Percentiles rank a stretch among this genome's conserved stretches.
Conservation (phyloP, 2,113 vertebrate species). For the Helogale parvula region DNA sequence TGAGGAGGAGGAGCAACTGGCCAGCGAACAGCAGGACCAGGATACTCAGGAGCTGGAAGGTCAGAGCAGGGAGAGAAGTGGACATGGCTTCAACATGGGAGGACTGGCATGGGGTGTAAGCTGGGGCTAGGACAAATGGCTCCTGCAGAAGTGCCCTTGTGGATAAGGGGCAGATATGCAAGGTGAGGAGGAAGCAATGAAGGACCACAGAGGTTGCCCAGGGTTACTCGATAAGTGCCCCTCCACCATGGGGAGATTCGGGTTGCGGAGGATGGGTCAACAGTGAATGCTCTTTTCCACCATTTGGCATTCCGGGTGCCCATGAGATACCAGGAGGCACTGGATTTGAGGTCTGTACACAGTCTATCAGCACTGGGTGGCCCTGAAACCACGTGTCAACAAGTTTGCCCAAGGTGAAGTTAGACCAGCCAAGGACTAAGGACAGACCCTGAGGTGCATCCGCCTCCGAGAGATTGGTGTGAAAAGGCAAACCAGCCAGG, state of each 20-base stretch:
- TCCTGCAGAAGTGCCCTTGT: accelerated
- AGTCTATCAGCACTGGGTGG: neutral
- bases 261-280: neutral
- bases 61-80: neutral
- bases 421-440: neutral
- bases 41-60: neutral
- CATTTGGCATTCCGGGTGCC: neutral
- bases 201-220: neutral
- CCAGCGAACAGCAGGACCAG: neutral
- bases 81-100: neutral
- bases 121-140: neutral
- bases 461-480: neutral
- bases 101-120: neutral
- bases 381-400: accelerated
- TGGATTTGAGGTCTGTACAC: neutral
- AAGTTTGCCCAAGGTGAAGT: neutral
- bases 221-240: neutral
- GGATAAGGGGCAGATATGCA: neutral
- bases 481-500: neutral
- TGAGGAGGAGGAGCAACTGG: neutral
- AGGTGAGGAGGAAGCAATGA: neutral
- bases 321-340: neutral
- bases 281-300: neutral
- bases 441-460: neutral
- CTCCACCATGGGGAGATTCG: neutral